Evolutionary conservation across 2,113 vertebrate genomes (phyloP), one percentile per base, ranked within the genome.

Genomic region (Numida meleagris): DNA sequence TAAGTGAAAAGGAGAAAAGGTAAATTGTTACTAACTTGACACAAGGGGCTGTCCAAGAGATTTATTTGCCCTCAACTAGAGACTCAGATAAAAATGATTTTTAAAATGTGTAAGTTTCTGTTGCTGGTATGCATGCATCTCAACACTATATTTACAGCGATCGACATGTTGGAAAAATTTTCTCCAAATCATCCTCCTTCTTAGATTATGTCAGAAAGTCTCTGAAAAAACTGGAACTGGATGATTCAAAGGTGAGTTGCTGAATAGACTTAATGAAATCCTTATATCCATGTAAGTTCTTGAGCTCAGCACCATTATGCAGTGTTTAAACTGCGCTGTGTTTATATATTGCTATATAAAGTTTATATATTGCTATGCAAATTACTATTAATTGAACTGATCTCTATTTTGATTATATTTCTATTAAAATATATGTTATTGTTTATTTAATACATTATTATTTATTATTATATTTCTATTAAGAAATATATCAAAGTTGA

Each of bases 131-230:
- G 17, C 48, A 77, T 67, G 51, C 19, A 79, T n/a, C 24, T 96
- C 25, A 29, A 10, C 95, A 87, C 86, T 98, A 42, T 97, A 63
- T 91, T 97, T 95, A 34, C 98, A 99, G 99, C 89, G 98, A 98
- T 84, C 98, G 93, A 72, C 98, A 98, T 77, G 98, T 99, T 84
- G 99, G 99, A 57, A 99, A 99, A 84, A 98, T 98, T 67, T 99
- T 98, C 95, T 98, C 99, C 92, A 99, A 99, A 76, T 97, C 98
- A 9, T 98, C 98, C 34, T 99, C 98, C 24, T 99, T 99, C 74
- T 75, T 98, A 96, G 99, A 99, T 93, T 99, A 99, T 87, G 98
- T 99, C 61, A 98, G 98, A 36, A 98, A 97, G 88, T 98, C 98
- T 86, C 97, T 99, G 51, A 97, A 96, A 88, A 98, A 98, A 81